Evolutionary conservation across 2,113 vertebrate species (phyloP).

Genomic region (Chloropsis hardwickii): DNA sequence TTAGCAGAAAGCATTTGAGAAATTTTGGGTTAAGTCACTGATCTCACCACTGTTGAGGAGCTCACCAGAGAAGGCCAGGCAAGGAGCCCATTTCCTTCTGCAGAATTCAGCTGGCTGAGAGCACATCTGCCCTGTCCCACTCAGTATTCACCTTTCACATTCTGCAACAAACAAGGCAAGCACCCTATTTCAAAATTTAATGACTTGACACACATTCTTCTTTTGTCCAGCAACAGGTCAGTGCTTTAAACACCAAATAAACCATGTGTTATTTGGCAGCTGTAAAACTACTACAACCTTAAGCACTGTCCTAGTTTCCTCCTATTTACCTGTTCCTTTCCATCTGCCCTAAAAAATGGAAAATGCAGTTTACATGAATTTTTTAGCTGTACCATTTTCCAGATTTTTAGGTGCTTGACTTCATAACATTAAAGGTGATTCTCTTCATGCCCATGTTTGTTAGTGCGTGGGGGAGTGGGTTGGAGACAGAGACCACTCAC

Average conservation of each 20-base stretch:
- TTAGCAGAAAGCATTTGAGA: background rate
- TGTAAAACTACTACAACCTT: background rate
- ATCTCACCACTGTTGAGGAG: background rate
- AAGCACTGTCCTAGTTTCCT: background rate
- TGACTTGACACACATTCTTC: background rate
- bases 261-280: background rate
- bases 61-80: background rate
- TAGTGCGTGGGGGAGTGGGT: background rate
- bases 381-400: background rate
- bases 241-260: background rate
- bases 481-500: background rate
- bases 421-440: background rate
- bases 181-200: background rate
- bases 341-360: background rate
- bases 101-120: background rate
- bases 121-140: background rate
- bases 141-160: background rate
- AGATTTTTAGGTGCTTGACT: background rate
- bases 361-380: background rate
- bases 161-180: background rate
- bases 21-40: background rate
- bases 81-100: background rate
- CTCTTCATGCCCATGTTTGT: accelerated
- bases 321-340: background rate
- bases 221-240: background rate